Evolutionary conservation across 2,888 invertebrate genomes (phyloP).

Genomic region (Metallyticus violacea): DNA sequence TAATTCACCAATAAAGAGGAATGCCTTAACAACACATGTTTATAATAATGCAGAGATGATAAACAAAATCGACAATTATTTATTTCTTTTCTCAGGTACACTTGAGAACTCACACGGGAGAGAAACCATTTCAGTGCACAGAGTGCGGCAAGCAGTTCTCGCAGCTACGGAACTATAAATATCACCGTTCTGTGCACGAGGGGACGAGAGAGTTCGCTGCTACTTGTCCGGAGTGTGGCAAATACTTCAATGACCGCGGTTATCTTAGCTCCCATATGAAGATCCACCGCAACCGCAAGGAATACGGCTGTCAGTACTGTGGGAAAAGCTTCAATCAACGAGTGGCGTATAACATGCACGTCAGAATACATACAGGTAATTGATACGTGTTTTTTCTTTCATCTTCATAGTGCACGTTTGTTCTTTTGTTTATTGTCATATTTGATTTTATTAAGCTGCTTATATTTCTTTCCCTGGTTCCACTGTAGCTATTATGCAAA

Average conservation of each 20-base stretch:
- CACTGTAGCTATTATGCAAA: too few relatives aligned
- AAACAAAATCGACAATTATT: too few relatives aligned
- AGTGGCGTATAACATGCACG: conserved; percentile 85
- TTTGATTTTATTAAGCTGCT: too few relatives aligned
- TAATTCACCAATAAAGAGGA: too few relatives aligned
- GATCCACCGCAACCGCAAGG: conserved; percentile 62
- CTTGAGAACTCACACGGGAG: conserved; percentile 47
- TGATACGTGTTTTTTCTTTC: too few relatives aligned
- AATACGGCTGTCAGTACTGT: conserved; percentile 73
- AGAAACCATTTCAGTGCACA: conserved; percentile 64
- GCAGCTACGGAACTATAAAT: conserved; percentile 79
- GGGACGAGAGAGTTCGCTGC: conserved; percentile 80
- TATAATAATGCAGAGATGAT: too few relatives aligned
- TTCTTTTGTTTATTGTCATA: too few relatives aligned
- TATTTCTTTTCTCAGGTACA: conserved; percentile 42
- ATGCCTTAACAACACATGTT: too few relatives aligned
- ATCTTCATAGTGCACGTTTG: too few relatives aligned
- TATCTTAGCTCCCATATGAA: conserved; percentile 84
- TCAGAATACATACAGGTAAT: conserved; percentile 71
- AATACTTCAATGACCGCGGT: conserved; percentile 79
- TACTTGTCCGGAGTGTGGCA: conserved; percentile 72
- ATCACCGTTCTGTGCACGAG: conserved; percentile 75
- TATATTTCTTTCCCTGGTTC: too few relatives aligned
- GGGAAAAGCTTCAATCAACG: conserved; percentile 83
- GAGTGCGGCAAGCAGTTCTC: conserved; percentile 81